Evolutionary conservation across 2,888 invertebrate species (phyloP).

Genomic region (Listrodromus nycthemerus): DNA sequence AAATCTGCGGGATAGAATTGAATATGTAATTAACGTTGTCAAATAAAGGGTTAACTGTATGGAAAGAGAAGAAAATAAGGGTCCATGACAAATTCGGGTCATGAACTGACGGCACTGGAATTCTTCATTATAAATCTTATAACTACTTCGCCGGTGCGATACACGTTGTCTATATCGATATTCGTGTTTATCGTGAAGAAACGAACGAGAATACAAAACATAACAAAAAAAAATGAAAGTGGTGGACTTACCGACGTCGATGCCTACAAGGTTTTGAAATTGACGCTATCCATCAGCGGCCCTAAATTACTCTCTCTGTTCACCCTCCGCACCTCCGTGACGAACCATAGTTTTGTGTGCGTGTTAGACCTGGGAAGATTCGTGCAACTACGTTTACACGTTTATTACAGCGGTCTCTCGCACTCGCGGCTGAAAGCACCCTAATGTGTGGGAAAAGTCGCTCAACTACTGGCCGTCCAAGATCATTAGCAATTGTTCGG

Average conservation of each 20-base stretch:
- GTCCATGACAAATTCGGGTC: not conserved
- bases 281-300: slow-evolving; percentile 76
- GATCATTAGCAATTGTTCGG: slow-evolving; percentile 49
- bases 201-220: not conserved
- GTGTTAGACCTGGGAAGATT: slow-evolving; percentile 35
- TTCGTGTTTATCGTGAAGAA: not conserved
- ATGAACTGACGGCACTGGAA: not conserved
- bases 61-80: not conserved
- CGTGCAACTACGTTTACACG: slow-evolving; percentile 35
- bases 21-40: not conserved
- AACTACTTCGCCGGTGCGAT: not conserved
- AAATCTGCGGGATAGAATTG: slow-evolving; percentile 13
- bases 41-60: not conserved
- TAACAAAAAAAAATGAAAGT: slow-evolving; percentile 68
- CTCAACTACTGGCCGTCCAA: slow-evolving; percentile 49
- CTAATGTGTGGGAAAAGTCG: slow-evolving; percentile 60
- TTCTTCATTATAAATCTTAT: not conserved
- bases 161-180: not conserved
- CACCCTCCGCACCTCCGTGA: slow-evolving; percentile 71
- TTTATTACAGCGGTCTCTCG: slow-evolving; percentile 45
- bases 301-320: slow-evolving; percentile 73
- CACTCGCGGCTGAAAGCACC: slow-evolving; percentile 59
- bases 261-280: slow-evolving; percentile 80
- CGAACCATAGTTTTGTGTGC: slow-evolving; percentile 59
- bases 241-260: slow-evolving; percentile 77